A percentile compares a stretch with the other conserved stretches of the same genome.
Conservation (phyloP, 2,113 vertebrate genomes). For the Penelope pileata region DNA sequence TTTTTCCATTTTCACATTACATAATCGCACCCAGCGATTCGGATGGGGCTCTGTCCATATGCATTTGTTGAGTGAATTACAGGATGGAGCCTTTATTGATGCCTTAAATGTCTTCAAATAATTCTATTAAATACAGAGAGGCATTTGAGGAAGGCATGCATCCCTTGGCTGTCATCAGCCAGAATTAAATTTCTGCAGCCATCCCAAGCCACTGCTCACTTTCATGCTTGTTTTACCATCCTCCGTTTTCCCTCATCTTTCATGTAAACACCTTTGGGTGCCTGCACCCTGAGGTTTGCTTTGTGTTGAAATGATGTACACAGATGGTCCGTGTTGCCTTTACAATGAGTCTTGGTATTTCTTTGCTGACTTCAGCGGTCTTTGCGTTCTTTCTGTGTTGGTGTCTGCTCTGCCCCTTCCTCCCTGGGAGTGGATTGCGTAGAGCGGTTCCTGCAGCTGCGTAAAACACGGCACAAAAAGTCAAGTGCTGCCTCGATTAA, state of each 20-base stretch:
- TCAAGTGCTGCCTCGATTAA: not conserved
- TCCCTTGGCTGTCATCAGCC: not conserved
- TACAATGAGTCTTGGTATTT: not conserved
- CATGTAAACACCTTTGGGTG: not conserved
- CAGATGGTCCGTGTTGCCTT: not conserved
- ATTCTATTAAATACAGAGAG: not conserved
- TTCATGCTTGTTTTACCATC: not conserved
- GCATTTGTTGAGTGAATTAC: not conserved
- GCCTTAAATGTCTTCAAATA: not conserved
- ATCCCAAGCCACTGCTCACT: not conserved
- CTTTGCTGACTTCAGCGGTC: not conserved
- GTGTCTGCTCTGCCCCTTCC: not conserved
- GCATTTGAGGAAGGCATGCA: not conserved
- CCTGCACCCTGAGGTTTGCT: not conserved
- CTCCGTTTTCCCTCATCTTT: not conserved
- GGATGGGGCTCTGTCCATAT: not conserved
- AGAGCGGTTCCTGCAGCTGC: not conserved
- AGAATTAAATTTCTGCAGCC: not conserved
- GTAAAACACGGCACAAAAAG: not conserved
- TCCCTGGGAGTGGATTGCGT: not conserved
- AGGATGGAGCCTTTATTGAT: not conserved
- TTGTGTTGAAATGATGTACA: not conserved
- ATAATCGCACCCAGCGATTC: not conserved
- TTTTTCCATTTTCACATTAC: not conserved
- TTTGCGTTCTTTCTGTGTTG: fast-evolving